Base-by-base conservation (phyloP, 2,797 vertebrate genomes). In the Chrosomus eos region DNA sequence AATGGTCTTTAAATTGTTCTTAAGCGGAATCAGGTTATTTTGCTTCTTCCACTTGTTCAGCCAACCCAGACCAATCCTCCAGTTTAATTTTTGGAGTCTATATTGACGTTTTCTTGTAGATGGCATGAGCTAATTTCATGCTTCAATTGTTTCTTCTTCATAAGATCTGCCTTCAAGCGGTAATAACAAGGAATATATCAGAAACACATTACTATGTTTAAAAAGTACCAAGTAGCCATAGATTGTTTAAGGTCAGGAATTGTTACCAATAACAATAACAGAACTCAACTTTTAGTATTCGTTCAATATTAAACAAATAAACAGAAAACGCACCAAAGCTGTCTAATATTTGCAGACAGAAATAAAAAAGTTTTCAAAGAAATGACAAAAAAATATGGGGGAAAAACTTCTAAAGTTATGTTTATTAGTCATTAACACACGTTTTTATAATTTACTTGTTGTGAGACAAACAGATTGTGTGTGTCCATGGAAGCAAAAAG, bases 111-210 rank as follows among this genome's bases (percentile, higher is more conserved):
- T 89, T 90, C 88, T 90, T 89, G 88, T 87, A 91, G 88, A 89
- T 88, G 91, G 88, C 90, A 83, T 90, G 87, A 91, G 87, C 87
- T 92, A 84, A 92, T 93, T 93, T 92, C 91, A 94, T 91, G 92
- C 91, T 91, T 87, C 26, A n/a, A 23, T 64, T 88, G 88, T 81
- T 87, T 87, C 88, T 85, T 90, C 84, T 88, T 73, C 86, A 84
- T 71, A 10, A 72, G 84, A 82, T 73, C 58, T 28, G 77, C 80
- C 58, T 33, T 66, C 73, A 85, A 85, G 70, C 68, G 58, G 81
- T 74, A 85, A 7, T 14, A 78, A 10, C 86, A 91, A 87, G 87
- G 89, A 85, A 86, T 83, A 60, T 26, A 82, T 66, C 55, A 84
- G 87, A 89, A 85, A 71, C 40, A 16, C 81, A 55, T 58, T 48